Base-by-base conservation (phyloP, 2,888 invertebrate genomes). In the Congeria kusceri region DNA sequence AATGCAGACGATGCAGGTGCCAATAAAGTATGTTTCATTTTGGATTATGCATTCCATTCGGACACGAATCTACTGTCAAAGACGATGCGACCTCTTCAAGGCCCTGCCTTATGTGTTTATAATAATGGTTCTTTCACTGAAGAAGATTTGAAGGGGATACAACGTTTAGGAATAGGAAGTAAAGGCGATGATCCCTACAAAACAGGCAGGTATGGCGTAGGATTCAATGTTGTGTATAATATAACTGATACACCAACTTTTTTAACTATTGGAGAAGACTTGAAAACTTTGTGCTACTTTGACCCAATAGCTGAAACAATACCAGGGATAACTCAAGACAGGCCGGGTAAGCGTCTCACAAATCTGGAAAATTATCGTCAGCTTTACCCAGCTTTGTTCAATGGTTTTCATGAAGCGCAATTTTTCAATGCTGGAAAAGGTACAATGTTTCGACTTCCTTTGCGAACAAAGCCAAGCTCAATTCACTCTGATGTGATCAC, bases 291-390 rank as follows among this genome's bases (percentile, higher is more conserved):
- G 18, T 91, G 91, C 76, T 68, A 91, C 13, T 88, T 92, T 77
- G 92, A 92, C 78, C 92, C 92, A 3, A 85, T 90, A 66, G 88
- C 87, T 32, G 81, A 77, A 61, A 90, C 87, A 72, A 80, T 91
- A 4, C 89, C 89, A 3, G 83, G 78, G 0, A 77, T 83, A 25
- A 67, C 57, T 0, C 46, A 18, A 20, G 58, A 59, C 39, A 72
- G 68, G 29, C 86, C 86, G 18, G 87, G 87, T 23, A 78, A 70
- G 18, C 66, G 80, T 49, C 79, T 64, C 46, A 49, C 71, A 25
- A 72, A 88, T 32, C 32, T 81, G 23, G 11, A 68, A 23, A 59
- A 56, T 0, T 56, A 84, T 3, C 65, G 77, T 20, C 27, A 68
- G 9, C n/a, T 65, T 7, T 57, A 65, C 25, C 71, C 63, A 11